These are phyloP conservation scores for Amblyopsis rosae DNA, from an alignment of 2,113 vertebrate species.

Conservation along the genomic window DNA sequence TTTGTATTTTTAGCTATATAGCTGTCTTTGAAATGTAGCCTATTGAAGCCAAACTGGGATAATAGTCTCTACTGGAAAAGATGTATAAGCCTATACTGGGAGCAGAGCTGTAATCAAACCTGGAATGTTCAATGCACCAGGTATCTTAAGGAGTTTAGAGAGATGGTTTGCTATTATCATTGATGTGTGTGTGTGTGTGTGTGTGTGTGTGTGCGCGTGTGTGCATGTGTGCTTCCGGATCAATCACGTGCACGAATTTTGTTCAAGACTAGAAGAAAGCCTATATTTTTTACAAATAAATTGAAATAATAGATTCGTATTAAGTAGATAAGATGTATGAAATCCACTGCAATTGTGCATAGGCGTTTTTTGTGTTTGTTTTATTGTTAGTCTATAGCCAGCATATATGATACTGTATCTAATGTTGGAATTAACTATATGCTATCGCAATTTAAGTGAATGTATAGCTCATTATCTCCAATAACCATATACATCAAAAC, in stretches of 20 bases:
- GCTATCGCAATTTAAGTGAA: background rate
- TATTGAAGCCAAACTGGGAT: too few species aligned
- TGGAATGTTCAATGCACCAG: conserved; percentile 30
- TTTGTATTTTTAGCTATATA: too few species aligned
- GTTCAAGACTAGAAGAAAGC: background rate
- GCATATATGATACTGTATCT: background rate
- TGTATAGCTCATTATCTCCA: too few species aligned
- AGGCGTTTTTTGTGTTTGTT: conserved; percentile 11
- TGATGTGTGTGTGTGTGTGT: background rate
- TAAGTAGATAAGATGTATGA: too few species aligned
- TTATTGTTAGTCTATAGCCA: background rate
- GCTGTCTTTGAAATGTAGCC: too few species aligned
- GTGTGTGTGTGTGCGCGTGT: background rate
- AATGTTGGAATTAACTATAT: background rate
- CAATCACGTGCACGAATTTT: background rate
- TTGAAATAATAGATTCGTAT: too few species aligned
- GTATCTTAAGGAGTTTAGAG: background rate
- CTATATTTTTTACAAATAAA: background rate
- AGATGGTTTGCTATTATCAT: conserved; percentile 2
- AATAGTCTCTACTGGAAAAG: background rate
- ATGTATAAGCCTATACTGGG: background rate
- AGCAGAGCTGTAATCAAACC: background rate
- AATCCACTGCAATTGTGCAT: too few species aligned
- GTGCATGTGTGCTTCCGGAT: background rate
- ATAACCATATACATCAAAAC: too few species aligned